A percentile compares a stretch with the other conserved stretches of the same genome.
These are phyloP conservation scores for Neofelis nebulosa DNA, from an alignment of 2,113 vertebrate genomes.

Conservation along the genomic window DNA sequence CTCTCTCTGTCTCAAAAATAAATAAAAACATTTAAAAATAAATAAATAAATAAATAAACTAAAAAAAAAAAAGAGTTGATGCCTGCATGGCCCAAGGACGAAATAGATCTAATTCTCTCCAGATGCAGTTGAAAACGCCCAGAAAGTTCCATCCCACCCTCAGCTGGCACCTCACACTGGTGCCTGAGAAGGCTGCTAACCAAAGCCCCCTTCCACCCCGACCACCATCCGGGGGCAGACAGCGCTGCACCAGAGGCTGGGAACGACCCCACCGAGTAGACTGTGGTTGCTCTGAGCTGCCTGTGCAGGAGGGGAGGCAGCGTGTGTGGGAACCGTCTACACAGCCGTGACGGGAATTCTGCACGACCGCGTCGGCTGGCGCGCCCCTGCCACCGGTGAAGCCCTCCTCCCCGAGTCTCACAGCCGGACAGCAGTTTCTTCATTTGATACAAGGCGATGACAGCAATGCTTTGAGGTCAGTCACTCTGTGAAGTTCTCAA, in stretches of 20 bases:
- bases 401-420: background rate
- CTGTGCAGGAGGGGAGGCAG: background rate
- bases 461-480: background rate
- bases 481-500: background rate
- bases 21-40: no score
- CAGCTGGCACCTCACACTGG: accelerated
- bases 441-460: background rate
- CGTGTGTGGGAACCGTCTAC: background rate
- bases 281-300: background rate
- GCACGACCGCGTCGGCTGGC: background rate
- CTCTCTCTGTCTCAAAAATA: no score
- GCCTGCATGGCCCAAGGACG: background rate
- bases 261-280: background rate
- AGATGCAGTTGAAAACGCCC: background rate
- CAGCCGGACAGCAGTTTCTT: background rate
- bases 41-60: no score
- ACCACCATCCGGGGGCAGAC: background rate
- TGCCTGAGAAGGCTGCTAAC: background rate
- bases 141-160: background rate
- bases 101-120: background rate
- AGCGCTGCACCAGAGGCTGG: background rate
- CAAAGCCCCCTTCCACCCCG: background rate
- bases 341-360: background rate
- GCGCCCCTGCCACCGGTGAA: background rate
- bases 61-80: background rate